Evolutionary conservation across 1,140 invertebrate species (phyloP), one percentile per base, ranked within the genome.

Genomic region (Ips typographus): DNA sequence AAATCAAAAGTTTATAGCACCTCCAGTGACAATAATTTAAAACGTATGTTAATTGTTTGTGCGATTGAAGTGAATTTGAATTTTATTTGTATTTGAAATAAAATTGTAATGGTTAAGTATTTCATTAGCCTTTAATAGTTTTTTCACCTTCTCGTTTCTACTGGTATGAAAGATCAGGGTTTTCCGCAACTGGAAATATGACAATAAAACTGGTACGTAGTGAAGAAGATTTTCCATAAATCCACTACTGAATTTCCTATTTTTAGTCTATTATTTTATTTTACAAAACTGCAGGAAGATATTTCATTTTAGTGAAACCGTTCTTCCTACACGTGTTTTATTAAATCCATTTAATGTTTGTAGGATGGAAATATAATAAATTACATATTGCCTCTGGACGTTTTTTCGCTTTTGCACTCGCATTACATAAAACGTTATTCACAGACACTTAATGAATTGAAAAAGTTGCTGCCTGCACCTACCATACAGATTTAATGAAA

Each of bases 1-100:
- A 59, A 59, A 59, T 59, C 57, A 59, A 3, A 59, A 40, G 4
- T 59, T 59, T 59, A 59, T 59, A 41, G 57, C 57, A 59, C 57
- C 57, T 59, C 39, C 57, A 42, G 57, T 59, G 57, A 59, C 42
- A 59, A 59, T 40, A 42, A 59, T 7, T 5, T 8, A 49, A 6
- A 36, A 59, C 38, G 42, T 41, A 59, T 42, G 38, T 59, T 59
- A 59, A 59, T 59, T 55, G 22, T 55, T 55, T 6, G 8, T 37
- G 1, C 37, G 52, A 6, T 8, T n/a, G 36, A 8, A 55, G 8
- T 55, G 7, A 22, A 22, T 22, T 22, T 22, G 22, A 22, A 22
- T 22, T 22, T 22, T 22, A 22, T 22, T 22, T 22, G 22, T 22
- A 22, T 22, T 22, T 22, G 22, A 22, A 22, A 22, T 22, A 22